Conservation (phyloP, 2,113 vertebrate genomes). For the Aepyceros melampus region DNA sequence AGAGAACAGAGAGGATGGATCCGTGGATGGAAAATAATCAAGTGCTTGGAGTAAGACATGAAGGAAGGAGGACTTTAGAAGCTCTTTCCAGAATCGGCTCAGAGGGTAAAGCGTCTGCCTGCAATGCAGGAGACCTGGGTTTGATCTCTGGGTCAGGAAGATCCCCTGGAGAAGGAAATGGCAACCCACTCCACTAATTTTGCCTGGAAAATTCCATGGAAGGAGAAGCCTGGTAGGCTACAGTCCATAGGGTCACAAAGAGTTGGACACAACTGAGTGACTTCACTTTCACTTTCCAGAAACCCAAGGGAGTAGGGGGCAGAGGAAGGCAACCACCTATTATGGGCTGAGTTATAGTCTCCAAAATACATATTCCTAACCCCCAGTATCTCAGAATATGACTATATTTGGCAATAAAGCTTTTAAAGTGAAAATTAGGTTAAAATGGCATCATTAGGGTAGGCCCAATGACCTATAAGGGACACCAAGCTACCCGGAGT, state of each 20-base stretch:
- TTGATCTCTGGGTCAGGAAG: neutral
- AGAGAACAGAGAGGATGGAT: neutral
- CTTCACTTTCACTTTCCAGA: neutral
- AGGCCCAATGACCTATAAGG: neutral
- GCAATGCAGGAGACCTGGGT: neutral
- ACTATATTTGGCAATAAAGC: neutral
- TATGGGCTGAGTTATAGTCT: neutral
- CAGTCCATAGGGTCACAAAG: neutral
- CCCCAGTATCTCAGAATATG: neutral
- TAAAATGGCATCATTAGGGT: neutral
- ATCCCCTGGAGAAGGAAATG: neutral
- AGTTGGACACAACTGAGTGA: fast-evolving
- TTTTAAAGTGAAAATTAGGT: neutral
- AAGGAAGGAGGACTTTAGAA: neutral
- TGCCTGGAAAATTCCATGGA: neutral
- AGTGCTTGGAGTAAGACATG: neutral
- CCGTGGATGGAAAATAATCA: neutral
- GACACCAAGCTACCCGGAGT: neutral
- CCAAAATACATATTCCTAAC: neutral
- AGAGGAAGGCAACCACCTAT: neutral
- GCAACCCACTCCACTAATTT: neutral
- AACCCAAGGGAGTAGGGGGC: neutral
- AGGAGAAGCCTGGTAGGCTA: neutral
- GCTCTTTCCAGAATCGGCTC: neutral
- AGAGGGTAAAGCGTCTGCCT: neutral